Evolutionary conservation across 2,888 invertebrate species (phyloP), one percentile per base, ranked within the genome.

Genomic region (Gerris lacustris): DNA sequence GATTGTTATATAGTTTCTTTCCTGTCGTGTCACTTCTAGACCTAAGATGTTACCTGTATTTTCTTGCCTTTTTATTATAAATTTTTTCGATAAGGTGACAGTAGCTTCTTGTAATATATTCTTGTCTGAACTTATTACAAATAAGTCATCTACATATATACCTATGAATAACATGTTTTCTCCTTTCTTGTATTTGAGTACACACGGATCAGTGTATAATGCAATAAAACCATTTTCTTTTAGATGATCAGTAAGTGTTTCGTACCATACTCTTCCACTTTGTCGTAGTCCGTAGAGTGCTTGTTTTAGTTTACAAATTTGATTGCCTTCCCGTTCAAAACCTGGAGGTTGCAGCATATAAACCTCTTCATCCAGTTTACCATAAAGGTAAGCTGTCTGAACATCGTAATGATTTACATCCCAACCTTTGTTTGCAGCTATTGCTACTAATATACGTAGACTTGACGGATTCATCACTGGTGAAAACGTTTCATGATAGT

Each of bases 401-500:
- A n/a, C n/a, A n/a, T n/a, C n/a, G n/a, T n/a, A n/a, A n/a, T 62
- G 76, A 76, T 70, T 76, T 11, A 47, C 47, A 47, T 47, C 47
- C 6, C 11, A 47, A 47, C 11, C 7, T 47, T 47, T 47, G 11
- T 7, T 47, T 47, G 70, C 74, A 31, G 75, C 74, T 7, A 76
- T 55, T 7, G 74, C 70, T 5, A 76, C 67, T 15, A 76, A 67
- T 6, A 70, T 69, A 43, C 76, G 69, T 44, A 77, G 5, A 55
- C n/a, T n/a, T n/a, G n/a, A 55, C 15, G 55, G 55, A 11, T 55
- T 55, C 15, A 75, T 76, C 0, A 79, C 78, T n/a, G 78, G 78
- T 66, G 78, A 76, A 69, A 77, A 79, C 0, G 77, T 77, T 70
- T 79, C 77, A 44, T 76, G 72, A 72, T 77, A 79, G 71, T 78